Evolutionary conservation across 2,113 vertebrate species (phyloP).

Genomic region (Cepphus grylle): DNA sequence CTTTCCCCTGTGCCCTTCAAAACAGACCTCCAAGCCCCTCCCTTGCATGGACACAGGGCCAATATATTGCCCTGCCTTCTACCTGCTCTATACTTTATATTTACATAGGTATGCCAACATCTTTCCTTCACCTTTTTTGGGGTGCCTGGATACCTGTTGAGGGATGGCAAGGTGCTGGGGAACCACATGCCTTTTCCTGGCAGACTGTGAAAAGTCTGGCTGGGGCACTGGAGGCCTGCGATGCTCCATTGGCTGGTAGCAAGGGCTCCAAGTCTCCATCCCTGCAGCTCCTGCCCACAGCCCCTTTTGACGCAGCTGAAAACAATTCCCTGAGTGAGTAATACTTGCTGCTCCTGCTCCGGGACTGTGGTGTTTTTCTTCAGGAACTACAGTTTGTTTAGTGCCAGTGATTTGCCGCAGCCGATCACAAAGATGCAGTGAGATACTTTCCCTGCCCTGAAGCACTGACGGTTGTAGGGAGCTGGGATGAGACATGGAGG

Average conservation of each 20-base stretch:
- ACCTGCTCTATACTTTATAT: not conserved
- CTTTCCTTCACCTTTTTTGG: not conserved
- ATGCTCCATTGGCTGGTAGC: rapidly evolving
- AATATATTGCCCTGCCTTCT: not conserved
- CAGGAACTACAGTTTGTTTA: not conserved
- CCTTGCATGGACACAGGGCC: not conserved
- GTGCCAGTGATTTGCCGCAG: not conserved
- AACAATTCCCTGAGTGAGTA: not conserved
- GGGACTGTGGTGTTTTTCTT: not conserved
- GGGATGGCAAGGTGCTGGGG: not conserved
- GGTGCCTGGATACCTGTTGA: not conserved
- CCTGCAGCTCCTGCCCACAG: not conserved
- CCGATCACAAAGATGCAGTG: not conserved
- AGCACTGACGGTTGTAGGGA: not conserved
- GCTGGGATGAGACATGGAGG: not conserved
- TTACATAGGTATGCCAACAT: not conserved
- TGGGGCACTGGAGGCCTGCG: not conserved
- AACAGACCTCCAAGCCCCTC: rapidly evolving
- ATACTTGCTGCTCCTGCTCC: not conserved
- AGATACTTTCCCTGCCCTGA: not conserved
- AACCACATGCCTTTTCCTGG: not conserved
- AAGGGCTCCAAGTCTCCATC: not conserved
- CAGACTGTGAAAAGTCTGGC: too few species aligned
- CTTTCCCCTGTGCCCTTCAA: not conserved
- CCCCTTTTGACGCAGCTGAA: not conserved